These are phyloP conservation scores for Monopis laevigella DNA, from an alignment of 2,888 invertebrate genomes.

Conservation along the genomic window DNA sequence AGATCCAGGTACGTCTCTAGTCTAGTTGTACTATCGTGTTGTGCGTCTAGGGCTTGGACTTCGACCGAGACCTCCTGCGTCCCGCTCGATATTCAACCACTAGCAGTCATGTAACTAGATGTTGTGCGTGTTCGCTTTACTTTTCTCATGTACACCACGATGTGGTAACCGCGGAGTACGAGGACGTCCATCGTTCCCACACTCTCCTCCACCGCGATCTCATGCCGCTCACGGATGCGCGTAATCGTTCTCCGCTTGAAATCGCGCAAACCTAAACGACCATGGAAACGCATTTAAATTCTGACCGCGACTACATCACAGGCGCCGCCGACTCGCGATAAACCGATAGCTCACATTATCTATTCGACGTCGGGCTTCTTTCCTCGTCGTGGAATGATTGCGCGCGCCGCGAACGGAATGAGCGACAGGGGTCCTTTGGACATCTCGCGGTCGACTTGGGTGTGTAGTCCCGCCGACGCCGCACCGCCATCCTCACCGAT, in stretches of 20 bases:
- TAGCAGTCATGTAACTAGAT: conserved; percentile 47
- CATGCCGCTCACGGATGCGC: conserved; percentile 51
- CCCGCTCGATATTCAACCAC: conserved; percentile 29
- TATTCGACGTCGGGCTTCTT: conserved; percentile 10
- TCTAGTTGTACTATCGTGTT: conserved; percentile 20
- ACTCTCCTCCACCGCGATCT: conserved; percentile 26
- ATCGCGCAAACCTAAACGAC: conserved; percentile 12
- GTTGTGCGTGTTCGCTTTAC: conserved; percentile 48
- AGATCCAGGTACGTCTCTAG: conserved; percentile 44
- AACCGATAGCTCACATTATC: conserved; percentile 11
- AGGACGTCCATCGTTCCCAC: conserved; percentile 42
- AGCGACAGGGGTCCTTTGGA: conserved; percentile 24
- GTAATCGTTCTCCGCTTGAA: conserved; percentile 32
- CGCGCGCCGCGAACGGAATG: conserved; percentile 12
- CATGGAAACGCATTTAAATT: conserved; percentile 33
- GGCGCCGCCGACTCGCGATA: conserved; percentile 26
- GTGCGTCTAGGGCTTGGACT: conserved; percentile 28
- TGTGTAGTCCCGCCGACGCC: conserved; percentile 14
- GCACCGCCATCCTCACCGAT: conserved; percentile 13
- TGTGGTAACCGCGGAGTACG: conserved; percentile 26
- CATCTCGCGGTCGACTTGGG: conserved; percentile 23
- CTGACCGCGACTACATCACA: conserved; percentile 36
- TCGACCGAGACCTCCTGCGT: conserved; percentile 35
- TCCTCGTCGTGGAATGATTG: conserved; percentile 11
- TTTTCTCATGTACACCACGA: conserved; percentile 25